These are phyloP conservation scores for Fabriciana adippe DNA, from an alignment of 2,888 invertebrate genomes.

Conservation along the genomic window DNA sequence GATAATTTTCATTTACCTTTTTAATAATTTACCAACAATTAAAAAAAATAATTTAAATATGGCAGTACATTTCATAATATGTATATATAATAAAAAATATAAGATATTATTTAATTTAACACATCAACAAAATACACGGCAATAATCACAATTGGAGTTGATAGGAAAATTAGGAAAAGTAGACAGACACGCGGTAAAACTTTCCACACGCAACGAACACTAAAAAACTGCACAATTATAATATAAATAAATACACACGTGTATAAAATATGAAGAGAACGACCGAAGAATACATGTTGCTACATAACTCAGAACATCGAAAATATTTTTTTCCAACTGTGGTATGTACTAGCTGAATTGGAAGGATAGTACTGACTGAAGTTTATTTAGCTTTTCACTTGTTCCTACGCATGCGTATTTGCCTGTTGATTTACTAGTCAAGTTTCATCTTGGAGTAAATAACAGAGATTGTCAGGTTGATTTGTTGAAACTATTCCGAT, in stretches of 20 bases:
- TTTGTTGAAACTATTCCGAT: no score
- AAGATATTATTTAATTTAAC: neutral
- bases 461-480: constrained; percentile 12
- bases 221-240: constrained; percentile 42
- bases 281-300: constrained; percentile 60
- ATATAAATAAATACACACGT: constrained; percentile 59
- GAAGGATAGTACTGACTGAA: constrained; percentile 43
- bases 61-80: no score
- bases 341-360: constrained; percentile 39
- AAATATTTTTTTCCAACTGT: constrained; percentile 12
- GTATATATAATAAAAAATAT: neutral
- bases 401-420: constrained; percentile 44
- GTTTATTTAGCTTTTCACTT: constrained; percentile 34
- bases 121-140: constrained; percentile 1
- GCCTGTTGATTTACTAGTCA: constrained; percentile 46
- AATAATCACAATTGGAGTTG: neutral
- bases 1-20: neutral
- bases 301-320: constrained; percentile 26
- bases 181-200: constrained; percentile 51
- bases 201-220: constrained; percentile 57
- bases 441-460: constrained; percentile 22
- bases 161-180: constrained; percentile 48
- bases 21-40: neutral
- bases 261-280: constrained; percentile 66
- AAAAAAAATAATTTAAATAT: neutral